These are phyloP conservation scores for Drosophila affinis DNA, from an alignment of 2,888 invertebrate genomes.

Conservation along the genomic window DNA sequence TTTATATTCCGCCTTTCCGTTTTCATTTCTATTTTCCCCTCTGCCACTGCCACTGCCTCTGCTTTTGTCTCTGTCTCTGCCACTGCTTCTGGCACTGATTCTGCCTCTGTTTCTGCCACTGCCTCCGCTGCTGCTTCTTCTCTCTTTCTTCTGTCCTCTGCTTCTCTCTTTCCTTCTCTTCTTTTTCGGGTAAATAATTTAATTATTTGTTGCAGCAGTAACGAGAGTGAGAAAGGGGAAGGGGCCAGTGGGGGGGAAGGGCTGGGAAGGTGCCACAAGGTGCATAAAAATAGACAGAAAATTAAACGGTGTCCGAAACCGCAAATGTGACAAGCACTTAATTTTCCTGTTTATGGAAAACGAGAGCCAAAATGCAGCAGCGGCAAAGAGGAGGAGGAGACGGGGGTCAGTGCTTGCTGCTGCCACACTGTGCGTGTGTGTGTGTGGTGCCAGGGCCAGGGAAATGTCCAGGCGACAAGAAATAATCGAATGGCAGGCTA, in stretches of 20 bases:
- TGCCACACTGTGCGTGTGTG: neutral
- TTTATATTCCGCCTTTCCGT: slow-evolving; percentile 49
- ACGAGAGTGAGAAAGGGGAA: neutral
- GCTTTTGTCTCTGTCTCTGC: neutral
- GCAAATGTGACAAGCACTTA: slow-evolving; percentile 78
- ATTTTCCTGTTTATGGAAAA: slow-evolving; percentile 73
- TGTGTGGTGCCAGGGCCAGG: neutral
- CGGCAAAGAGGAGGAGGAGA: neutral
- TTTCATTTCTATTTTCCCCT: slow-evolving; percentile 60
- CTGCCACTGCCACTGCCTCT: slow-evolving; percentile 11
- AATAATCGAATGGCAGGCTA: too few species aligned
- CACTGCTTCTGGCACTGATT: slow-evolving; percentile 18
- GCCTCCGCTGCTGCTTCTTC: neutral
- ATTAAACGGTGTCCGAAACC: slow-evolving; percentile 75
- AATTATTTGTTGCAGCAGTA: slow-evolving; percentile 52
- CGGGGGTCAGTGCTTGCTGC: too few species aligned
- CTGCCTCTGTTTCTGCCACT: too few species aligned
- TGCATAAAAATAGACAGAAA: slow-evolving; percentile 67
- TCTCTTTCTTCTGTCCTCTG: slow-evolving; percentile 1
- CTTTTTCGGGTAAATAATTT: slow-evolving; percentile 68
- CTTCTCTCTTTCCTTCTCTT: slow-evolving; percentile 35
- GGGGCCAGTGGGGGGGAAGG: neutral
- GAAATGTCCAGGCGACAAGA: slow-evolving; percentile 7
- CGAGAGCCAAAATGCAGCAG: slow-evolving; percentile 53
- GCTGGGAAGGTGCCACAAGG: slow-evolving; percentile 7